phyloP scores from a whole-genome alignment of 2,113 vertebrate species.

The Ammodramus savannarum region DNA sequence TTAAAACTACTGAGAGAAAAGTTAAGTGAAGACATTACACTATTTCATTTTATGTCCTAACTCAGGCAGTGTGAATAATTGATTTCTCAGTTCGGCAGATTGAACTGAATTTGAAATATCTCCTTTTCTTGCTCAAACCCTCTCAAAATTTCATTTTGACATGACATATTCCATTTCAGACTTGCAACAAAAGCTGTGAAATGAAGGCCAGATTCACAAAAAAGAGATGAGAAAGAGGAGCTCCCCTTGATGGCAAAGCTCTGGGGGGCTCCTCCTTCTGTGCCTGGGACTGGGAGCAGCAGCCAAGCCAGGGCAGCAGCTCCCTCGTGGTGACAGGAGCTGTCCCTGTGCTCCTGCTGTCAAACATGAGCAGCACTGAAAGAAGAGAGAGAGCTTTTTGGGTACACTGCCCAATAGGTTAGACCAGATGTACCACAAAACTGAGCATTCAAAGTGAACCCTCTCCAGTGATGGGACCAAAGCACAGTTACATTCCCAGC shows the following conservation, averaged over 20 bases:
- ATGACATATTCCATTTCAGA: background rate
- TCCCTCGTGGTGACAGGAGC: background rate
- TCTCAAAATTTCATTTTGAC: slow-evolving; percentile 19
- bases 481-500: background rate
- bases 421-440: background rate
- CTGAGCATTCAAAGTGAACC: background rate
- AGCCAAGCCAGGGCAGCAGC: background rate
- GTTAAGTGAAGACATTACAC: background rate
- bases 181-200: background rate
- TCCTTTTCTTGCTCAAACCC: background rate
- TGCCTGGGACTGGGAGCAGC: fast-evolving
- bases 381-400: background rate
- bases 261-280: background rate
- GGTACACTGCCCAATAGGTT: background rate
- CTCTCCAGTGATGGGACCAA: background rate
- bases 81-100: background rate
- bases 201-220: background rate
- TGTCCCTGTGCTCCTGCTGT: background rate
- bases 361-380: background rate
- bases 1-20: background rate
- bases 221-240: background rate
- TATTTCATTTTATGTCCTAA: background rate
- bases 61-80: background rate
- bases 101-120: background rate
- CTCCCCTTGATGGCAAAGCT: background rate